phyloP scores from a whole-genome alignment of 1,140 invertebrate genomes.

The Hetaerina americana region DNA sequence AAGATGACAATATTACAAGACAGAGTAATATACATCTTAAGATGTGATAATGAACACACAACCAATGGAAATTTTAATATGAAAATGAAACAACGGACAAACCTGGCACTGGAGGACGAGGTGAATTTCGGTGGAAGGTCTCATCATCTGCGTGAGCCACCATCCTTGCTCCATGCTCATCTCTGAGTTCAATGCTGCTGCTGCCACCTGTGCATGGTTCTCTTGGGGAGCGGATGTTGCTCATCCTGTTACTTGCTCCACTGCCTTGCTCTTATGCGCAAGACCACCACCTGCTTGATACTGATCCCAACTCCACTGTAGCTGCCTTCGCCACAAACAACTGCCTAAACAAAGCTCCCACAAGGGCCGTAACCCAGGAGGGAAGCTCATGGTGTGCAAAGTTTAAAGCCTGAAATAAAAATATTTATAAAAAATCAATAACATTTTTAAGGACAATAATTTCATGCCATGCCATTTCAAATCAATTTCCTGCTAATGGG shows the following conservation, averaged over 20 bases:
- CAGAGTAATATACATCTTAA: no score
- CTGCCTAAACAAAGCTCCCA: neutral
- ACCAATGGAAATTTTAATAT: no score
- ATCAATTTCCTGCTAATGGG: no score
- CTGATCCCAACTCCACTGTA: neutral
- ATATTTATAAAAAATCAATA: no score
- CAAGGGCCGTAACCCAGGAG: neutral
- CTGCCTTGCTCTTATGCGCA: neutral
- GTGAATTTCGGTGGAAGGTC: neutral
- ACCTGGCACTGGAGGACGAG: neutral
- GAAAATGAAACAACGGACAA: no score
- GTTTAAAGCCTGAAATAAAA: neutral
- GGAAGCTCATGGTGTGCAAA: neutral
- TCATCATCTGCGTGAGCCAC: neutral
- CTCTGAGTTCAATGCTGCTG: neutral
- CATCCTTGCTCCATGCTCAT: neutral
- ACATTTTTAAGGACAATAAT: no score
- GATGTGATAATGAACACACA: no score
- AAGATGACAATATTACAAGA: no score
- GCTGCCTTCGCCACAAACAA: neutral
- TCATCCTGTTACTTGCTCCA: neutral
- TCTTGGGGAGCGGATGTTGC: neutral
- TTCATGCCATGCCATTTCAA: no score
- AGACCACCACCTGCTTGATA: neutral
- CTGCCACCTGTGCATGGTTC: neutral